Base-by-base conservation (phyloP, 64 coral and sea anemone genomes). In the Exaiptasia diaphana region DNA sequence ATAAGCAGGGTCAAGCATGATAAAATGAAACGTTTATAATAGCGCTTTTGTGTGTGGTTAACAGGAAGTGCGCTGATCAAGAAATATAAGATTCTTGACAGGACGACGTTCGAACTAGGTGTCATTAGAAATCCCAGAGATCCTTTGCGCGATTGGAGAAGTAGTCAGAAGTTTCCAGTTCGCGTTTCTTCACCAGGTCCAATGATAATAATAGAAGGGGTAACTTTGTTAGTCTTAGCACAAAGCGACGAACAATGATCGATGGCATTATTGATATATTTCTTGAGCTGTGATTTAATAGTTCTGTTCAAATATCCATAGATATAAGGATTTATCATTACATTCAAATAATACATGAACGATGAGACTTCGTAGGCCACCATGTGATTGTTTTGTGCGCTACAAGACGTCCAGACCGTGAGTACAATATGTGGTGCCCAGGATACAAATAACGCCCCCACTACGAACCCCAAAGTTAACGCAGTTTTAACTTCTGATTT, bases 291-390 rank as follows among this genome's bases (percentile, higher is more conserved):
- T 37, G 57, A 38, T 78, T 83, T 93, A 36, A 93, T 82, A 49
- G 78, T 55, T 49, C 84, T 73, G 70, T 93, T 93, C 58, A 93
- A 55, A 49, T 93, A 93, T 2, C 90, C 90, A 64, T 93, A 93
- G 21, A 93, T 27, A 72, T 93, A 93, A 12, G 90, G 90, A 31
- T 93, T 93, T 8, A 93, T 71, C 27, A 93, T 76, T 41, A 76
- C 79, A 26, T 74, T 88, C 31, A 76, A 12, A 25, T 93, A 93
- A 52, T 93, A 93, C 29, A 93, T n/a, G 18, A 70, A 80, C 0
- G 90, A 88, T 11, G 85, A 71, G 0, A 94, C 37, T n/a, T 81
- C 61, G 4, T 78, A 35, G 12, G 74, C n/a, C 17, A 64, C 26
- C 0, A 84, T 53, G 6, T 85, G 41, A 14, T 21, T 41, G 2